Conservation (phyloP, 2,797 vertebrate species). For the Merluccius polli region DNA sequence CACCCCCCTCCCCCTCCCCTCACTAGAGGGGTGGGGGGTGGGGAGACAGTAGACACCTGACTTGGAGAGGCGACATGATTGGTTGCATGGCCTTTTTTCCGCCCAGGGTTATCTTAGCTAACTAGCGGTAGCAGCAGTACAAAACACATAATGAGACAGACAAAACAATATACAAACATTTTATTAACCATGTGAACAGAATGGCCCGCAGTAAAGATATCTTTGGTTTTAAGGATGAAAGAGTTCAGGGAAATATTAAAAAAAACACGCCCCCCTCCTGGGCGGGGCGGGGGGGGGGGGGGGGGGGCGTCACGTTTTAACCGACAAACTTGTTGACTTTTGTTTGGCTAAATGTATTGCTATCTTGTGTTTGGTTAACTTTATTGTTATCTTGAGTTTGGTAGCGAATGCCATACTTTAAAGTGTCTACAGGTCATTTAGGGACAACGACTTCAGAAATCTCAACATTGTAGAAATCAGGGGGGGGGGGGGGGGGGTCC, state of each 20-base stretch:
- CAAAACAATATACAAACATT: background rate
- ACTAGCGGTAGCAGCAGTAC: background rate
- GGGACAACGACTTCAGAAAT: background rate
- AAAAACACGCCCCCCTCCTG: background rate
- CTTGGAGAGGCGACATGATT: background rate
- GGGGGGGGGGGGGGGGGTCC: background rate
- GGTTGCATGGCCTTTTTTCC: background rate
- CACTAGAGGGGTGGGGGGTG: too few relatives aligned
- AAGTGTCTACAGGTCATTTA: background rate
- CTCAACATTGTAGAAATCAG: background rate
- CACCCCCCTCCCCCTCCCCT: background rate
- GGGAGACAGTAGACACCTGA: background rate
- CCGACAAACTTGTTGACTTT: too few relatives aligned
- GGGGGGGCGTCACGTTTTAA: background rate
- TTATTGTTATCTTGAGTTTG: background rate
- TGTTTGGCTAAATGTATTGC: too few relatives aligned
- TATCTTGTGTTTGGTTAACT: background rate
- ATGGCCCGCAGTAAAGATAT: background rate
- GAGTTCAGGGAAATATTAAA: background rate
- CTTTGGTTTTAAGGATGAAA: constrained; percentile 1
- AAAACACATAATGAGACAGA: background rate
- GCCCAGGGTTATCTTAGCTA: background rate
- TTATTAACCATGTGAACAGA: background rate
- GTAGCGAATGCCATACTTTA: background rate
- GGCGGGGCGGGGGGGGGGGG: background rate